These are phyloP conservation scores for Sebastes elongatus DNA, from an alignment of 2,797 vertebrate genomes.

Conservation along the genomic window DNA sequence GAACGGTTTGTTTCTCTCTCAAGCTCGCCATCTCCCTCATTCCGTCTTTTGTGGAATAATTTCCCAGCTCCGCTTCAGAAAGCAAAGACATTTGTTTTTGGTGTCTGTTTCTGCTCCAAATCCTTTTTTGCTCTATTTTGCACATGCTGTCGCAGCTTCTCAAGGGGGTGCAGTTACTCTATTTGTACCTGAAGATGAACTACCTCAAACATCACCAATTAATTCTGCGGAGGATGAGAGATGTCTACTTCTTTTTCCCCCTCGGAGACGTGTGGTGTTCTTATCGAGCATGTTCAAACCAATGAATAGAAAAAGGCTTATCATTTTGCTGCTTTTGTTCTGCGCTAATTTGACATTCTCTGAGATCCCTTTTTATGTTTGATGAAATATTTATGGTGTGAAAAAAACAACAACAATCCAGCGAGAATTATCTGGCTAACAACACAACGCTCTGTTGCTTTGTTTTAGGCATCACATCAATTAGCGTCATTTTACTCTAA, in stretches of 20 bases:
- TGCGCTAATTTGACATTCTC: conserved; percentile 46
- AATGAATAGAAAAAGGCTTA: conserved; percentile 13
- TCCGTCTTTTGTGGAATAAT: conserved; percentile 57
- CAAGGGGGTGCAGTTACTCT: conserved; percentile 34
- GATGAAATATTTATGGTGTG: conserved; percentile 51
- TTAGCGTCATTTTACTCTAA: conserved; percentile 37
- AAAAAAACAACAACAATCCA: conserved; percentile 31
- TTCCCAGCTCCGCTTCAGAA: conserved; percentile 39
- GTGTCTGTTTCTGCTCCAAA: conserved; percentile 41
- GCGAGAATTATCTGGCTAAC: conserved; percentile 34
- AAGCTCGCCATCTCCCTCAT: conserved; percentile 26
- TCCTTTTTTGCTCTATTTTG: conserved; percentile 52
- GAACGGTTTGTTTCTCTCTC: conserved; percentile 49
- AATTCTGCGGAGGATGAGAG: conserved; percentile 39
- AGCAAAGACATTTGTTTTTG: conserved; percentile 49
- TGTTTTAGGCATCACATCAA: conserved; percentile 56
- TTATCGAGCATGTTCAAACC: conserved; percentile 8
- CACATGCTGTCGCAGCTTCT: conserved; percentile 22
- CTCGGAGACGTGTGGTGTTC: background rate
- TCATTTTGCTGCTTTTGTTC: conserved; percentile 47
- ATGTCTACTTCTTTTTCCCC: conserved; percentile 10
- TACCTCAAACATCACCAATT: conserved; percentile 65
- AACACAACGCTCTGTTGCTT: conserved; percentile 33
- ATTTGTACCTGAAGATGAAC: conserved; percentile 38
- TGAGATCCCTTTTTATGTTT: conserved; percentile 34